Evolutionary conservation across 2,113 vertebrate genomes (phyloP).

Genomic region (Cyanoramphus novaezelandiae): DNA sequence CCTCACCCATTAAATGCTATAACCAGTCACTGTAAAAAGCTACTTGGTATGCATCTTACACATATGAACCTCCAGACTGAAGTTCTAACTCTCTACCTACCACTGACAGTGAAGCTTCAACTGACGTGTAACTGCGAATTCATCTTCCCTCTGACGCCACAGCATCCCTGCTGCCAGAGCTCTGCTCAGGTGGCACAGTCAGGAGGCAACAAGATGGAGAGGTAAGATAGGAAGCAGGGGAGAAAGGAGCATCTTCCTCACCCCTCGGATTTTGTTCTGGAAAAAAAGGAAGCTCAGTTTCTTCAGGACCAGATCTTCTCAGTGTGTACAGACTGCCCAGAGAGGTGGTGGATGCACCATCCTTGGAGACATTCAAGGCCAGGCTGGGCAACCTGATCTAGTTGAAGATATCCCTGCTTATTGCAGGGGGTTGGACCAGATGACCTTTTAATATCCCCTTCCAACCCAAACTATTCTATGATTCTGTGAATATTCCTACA

Average conservation of each 20-base stretch:
- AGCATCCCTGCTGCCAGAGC: background rate
- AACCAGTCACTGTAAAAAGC: background rate
- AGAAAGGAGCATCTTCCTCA: background rate
- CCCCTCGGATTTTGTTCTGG: background rate
- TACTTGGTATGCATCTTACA: background rate
- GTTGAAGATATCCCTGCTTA: background rate
- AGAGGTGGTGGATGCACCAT: background rate
- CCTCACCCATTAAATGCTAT: background rate
- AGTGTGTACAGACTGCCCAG: background rate
- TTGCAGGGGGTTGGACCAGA: background rate
- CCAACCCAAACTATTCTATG: background rate
- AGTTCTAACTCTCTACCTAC: background rate
- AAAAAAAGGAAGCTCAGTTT: background rate
- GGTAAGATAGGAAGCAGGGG: background rate
- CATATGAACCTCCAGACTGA: too few relatives aligned
- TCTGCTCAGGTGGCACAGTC: background rate
- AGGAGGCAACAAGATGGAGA: background rate
- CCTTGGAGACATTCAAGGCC: background rate
- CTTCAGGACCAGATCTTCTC: background rate
- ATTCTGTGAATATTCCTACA: background rate
- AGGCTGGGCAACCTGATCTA: background rate
- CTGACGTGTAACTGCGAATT: accelerated
- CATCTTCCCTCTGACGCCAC: background rate
- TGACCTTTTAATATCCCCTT: background rate
- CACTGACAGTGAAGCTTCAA: background rate